phyloP scores from a whole-genome alignment of 92 coral and sea anemone genomes.

The Palythoa caribaeorum region DNA sequence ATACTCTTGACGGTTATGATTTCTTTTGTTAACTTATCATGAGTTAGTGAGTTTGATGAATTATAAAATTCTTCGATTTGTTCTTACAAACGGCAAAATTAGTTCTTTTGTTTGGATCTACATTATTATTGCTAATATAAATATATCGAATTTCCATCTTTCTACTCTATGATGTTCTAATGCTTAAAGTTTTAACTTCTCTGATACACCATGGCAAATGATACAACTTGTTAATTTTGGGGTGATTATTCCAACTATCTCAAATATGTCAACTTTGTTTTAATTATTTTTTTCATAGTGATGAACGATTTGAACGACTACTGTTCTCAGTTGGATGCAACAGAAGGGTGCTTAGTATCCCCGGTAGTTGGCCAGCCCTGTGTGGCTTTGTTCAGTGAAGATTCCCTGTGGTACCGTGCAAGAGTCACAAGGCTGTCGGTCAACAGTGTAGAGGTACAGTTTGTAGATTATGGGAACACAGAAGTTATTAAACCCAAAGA shows the following conservation, averaged over 20 bases:
- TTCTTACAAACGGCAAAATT: too few relatives aligned
- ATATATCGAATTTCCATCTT: too few relatives aligned
- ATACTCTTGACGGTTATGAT: too few relatives aligned
- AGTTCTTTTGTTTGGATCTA: too few relatives aligned
- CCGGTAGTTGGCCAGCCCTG: constrained; percentile 88
- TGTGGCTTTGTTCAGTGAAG: constrained; percentile 78
- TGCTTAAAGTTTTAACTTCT: too few relatives aligned
- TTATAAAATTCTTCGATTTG: too few relatives aligned
- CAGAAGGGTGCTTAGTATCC: constrained; percentile 72
- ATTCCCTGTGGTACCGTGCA: constrained; percentile 93
- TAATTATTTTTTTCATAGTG: constrained; percentile 58
- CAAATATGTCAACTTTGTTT: neutral
- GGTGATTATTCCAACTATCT: too few relatives aligned
- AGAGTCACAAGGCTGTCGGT: constrained; percentile 59
- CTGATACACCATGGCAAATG: too few relatives aligned
- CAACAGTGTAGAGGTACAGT: constrained; percentile 70
- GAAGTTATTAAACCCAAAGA: constrained; percentile 71
- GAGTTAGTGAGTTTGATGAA: too few relatives aligned
- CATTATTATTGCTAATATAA: neutral
- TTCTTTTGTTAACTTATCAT: too few relatives aligned
- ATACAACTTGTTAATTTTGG: too few relatives aligned
- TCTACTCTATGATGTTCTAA: too few relatives aligned
- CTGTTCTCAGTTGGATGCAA: constrained; percentile 68
- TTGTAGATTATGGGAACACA: constrained; percentile 92
- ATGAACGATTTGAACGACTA: constrained; percentile 81